Base-by-base conservation (phyloP, 2,113 vertebrate genomes). In the Nanorana parkeri region DNA sequence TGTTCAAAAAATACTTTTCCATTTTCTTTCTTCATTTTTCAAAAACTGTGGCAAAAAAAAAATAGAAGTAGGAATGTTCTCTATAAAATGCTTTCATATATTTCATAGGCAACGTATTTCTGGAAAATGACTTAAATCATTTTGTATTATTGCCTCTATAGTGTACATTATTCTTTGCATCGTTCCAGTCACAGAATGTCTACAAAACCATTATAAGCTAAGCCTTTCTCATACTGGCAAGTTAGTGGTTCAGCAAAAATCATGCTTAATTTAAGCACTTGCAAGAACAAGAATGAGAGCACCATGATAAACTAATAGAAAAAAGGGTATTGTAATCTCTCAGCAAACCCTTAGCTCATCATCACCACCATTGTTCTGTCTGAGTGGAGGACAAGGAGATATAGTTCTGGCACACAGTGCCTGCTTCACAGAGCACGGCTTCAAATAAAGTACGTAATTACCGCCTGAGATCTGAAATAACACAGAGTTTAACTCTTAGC, bases 311-410 rank as follows among this genome's bases (percentile, higher is more conserved):
- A 23, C 47, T 81, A 55, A 72, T 26, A 81, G 29, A 73, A 64
- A 81, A 47, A 68, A 52, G 21, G 28, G 21, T 54, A 72, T 73
- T 81, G 79, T 73, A 20, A 17, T 73, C 24, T 29, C 13, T 56
- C n/a, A 73, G 21, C 79, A 20, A 36, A 54, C 26, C 20, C 68
- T 81, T 81, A 81, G 79, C 68, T 81, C 68, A 81, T 71, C 68
- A 73, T 81, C 60, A 64, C 60, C 51, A 3, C 26, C 19, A 73
- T 81, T 81, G 79, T 81, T 73, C 51, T 55, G n/a, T 54, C 17
- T 73, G 58, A 54, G 68, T 36, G 54, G 67, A 54, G 47, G n/a
- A 73, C 79, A 73, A 81, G 78, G 68, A 73, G 58, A 81, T 65
- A 73, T 73, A 72, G 66, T 71, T 64, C 68, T 32, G 11, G 54